phyloP scores from a whole-genome alignment of 2,113 vertebrate genomes.

The Emydura subglobosa region DNA sequence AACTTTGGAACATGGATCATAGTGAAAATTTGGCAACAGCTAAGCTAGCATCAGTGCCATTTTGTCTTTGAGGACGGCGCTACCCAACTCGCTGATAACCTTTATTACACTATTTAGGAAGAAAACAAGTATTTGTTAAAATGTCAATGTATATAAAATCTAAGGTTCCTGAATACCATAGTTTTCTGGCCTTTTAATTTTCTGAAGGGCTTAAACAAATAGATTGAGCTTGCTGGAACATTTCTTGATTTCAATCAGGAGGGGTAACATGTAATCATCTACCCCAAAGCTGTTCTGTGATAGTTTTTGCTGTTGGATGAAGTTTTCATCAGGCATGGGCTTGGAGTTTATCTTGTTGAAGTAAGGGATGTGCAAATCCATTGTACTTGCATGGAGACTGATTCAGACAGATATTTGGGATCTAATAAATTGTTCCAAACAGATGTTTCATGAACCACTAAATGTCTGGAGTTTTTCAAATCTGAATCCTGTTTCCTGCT shows the following conservation, averaged over 20 bases:
- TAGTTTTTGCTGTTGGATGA: not conserved
- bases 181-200: not conserved
- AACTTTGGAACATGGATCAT: not conserved
- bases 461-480: not conserved
- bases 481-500: rapidly evolving
- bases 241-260: not conserved
- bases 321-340: not conserved
- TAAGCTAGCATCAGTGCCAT: not conserved
- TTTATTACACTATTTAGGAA: not conserved
- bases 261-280: too few species aligned
- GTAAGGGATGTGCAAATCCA: too few species aligned
- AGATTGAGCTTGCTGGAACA: not conserved
- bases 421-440: not conserved
- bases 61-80: not conserved
- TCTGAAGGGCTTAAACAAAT: not conserved
- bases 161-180: not conserved
- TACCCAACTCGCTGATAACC: not conserved
- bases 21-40: not conserved
- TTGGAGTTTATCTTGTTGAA: not conserved
- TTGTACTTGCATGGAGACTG: not conserved
- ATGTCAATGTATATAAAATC: not conserved
- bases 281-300: not conserved
- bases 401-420: not conserved
- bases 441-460: not conserved
- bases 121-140: not conserved